Evolutionary conservation across 2,888 invertebrate genomes (phyloP), one percentile per base, ranked within the genome.

Genomic region (Megamerina dolium): DNA sequence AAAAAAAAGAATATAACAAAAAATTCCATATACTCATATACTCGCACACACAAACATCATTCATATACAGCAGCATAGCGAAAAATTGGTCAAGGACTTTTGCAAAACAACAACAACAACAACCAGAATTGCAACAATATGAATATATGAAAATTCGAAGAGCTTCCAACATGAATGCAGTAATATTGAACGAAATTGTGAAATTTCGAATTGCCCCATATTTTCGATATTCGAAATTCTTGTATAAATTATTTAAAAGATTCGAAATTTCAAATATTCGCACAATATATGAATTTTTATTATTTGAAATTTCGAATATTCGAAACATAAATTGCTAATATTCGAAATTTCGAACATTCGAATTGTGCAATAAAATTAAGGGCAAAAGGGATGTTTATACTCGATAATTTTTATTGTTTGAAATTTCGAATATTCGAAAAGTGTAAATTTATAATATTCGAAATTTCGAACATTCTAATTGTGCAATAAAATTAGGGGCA

Each of bases 81-180:
- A n/a, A n/a, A n/a, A 56, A 49, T 54, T 63, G 62, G 63, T 65
- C 62, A 65, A 66, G 64, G 62, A 59, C 54, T 54, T 36, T 46
- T 37, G 37, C 34, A 35, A 31, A 14, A 60, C 37, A 33, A 40
- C 20, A 32, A 20, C 34, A 37, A n/a, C n/a, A n/a, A n/a, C n/a
- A n/a, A n/a, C n/a, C n/a, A n/a, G n/a, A n/a, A n/a, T n/a, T n/a
- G n/a, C n/a, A n/a, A n/a, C n/a, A n/a, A n/a, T n/a, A n/a, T n/a
- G n/a, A n/a, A n/a, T n/a, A n/a, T n/a, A n/a, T n/a, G n/a, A n/a
- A n/a, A n/a, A n/a, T n/a, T n/a, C n/a, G n/a, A n/a, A n/a, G n/a
- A n/a, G n/a, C n/a, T n/a, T n/a, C n/a, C n/a, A n/a, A n/a, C n/a
- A n/a, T n/a, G n/a, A n/a, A n/a, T n/a, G n/a, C n/a, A n/a, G n/a